A percentile compares a stretch with the other conserved stretches of the same genome.
Conservation (phyloP, 2,888 invertebrate species). For the Lepas anatifera region DNA sequence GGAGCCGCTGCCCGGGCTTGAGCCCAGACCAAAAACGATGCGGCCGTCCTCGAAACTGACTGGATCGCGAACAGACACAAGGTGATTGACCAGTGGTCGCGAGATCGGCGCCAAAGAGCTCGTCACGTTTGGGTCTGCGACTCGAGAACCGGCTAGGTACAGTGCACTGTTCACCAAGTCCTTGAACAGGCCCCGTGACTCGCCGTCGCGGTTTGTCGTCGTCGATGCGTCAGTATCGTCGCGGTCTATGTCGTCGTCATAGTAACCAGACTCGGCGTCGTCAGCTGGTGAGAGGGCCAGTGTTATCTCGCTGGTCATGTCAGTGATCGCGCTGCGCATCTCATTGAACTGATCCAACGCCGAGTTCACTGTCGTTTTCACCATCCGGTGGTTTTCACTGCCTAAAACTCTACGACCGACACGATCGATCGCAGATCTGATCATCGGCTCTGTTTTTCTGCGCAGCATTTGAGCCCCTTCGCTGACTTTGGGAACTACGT, state of each 20-base stretch:
- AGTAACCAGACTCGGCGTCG: too few species aligned
- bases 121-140: slow-evolving; percentile 62
- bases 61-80: slow-evolving; percentile 27
- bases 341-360: slow-evolving; percentile 20
- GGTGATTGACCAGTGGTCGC: slow-evolving; percentile 28
- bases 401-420: slow-evolving; percentile 21
- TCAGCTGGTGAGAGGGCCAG: slow-evolving; percentile 9
- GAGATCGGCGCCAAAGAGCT: slow-evolving; percentile 67
- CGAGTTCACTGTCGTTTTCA: slow-evolving; percentile 20
- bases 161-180: slow-evolving; percentile 40
- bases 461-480: not conserved
- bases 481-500: not conserved
- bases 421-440: slow-evolving; percentile 13
- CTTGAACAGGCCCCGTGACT: slow-evolving; percentile 17
- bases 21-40: slow-evolving; percentile 27
- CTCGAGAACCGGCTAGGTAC: slow-evolving; percentile 67
- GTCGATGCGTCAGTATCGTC: not conserved
- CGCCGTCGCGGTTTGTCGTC: slow-evolving; percentile 1
- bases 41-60: slow-evolving; percentile 29
- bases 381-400: slow-evolving; percentile 18
- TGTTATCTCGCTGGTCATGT: slow-evolving; percentile 18
- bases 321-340: slow-evolving; percentile 18
- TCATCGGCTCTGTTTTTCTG: not conserved
- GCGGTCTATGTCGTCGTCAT: not conserved
- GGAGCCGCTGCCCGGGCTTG: not conserved